A percentile compares a stretch with the other conserved stretches of the same genome.
These are phyloP conservation scores for Salarias fasciatus DNA, from an alignment of 2,797 vertebrate species.

Conservation along the genomic window DNA sequence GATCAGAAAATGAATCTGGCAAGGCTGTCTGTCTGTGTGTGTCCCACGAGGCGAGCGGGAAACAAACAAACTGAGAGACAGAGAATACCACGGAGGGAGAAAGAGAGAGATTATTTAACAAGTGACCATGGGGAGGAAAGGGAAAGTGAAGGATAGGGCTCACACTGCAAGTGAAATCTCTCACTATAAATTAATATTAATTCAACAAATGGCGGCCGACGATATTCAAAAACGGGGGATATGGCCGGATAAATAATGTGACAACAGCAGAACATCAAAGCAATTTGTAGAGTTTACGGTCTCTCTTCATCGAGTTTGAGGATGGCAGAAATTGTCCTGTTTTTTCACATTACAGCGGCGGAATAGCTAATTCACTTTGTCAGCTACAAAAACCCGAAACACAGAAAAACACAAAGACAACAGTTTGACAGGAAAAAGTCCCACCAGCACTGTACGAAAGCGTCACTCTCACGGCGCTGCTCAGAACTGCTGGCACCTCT, in stretches of 20 bases:
- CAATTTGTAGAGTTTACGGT: conserved; percentile 62
- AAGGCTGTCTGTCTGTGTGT: conserved; percentile 93
- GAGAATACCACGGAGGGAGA: conserved; percentile 38
- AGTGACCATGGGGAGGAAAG: conserved; percentile 83
- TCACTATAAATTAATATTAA: conserved; percentile 77
- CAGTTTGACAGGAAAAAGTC: too few relatives aligned
- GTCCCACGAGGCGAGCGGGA: conserved; percentile 90
- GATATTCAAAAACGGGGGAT: conserved; percentile 55
- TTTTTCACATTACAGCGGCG: conserved; percentile 54
- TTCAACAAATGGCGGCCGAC: conserved; percentile 46
- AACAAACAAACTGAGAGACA: conserved; percentile 90
- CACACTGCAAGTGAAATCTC: conserved; percentile 71
- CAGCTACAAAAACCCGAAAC: conserved; percentile 34
- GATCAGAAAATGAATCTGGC: conserved; percentile 99
- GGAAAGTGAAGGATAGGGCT: conserved; percentile 61
- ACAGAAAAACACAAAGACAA: conserved; percentile 40
- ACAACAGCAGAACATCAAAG: conserved; percentile 56
- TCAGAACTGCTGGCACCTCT: too few relatives aligned
- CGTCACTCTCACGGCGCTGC: too few relatives aligned
- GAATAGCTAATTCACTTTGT: conserved; percentile 62
- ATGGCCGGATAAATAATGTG: conserved; percentile 58
- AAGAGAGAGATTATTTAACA: conserved; percentile 83
- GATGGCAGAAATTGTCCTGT: conserved; percentile 41
- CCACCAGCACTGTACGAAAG: too few relatives aligned
- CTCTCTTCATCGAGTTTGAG: conserved; percentile 58